Evolutionary conservation across 2,888 invertebrate species (phyloP).

Genomic region (Ischnura elegans): DNA sequence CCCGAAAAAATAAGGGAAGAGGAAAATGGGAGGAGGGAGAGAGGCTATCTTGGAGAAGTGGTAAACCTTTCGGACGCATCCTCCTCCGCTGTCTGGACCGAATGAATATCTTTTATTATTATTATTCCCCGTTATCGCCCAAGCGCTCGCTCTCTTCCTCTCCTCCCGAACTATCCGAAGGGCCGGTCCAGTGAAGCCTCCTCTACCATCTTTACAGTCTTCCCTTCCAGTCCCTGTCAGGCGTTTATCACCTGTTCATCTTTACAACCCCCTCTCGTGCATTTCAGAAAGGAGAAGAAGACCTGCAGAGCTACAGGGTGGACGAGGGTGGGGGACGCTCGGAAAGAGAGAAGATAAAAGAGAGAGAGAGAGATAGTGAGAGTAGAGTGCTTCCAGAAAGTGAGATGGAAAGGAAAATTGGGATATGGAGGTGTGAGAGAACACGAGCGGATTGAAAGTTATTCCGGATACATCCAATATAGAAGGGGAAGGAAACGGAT

Average conservation of each 20-base stretch:
- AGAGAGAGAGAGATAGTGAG: not conserved
- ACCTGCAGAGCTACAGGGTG: constrained; percentile 14
- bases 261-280: constrained; percentile 65
- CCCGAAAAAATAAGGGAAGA: not conserved
- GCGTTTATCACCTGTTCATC: constrained; percentile 54
- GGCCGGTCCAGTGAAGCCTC: constrained; percentile 5
- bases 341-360: not conserved
- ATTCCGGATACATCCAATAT: not conserved
- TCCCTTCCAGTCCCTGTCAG: constrained; percentile 44
- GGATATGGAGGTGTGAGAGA: not conserved
- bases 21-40: not conserved
- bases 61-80: constrained; percentile 2
- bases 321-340: not conserved
- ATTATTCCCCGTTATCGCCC: constrained; percentile 32
- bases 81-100: constrained; percentile 25
- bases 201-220: constrained; percentile 61
- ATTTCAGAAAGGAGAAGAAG: constrained; percentile 47
- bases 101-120: constrained; percentile 47
- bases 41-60: not conserved
- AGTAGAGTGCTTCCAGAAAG: not conserved
- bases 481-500: not conserved
- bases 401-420: not conserved
- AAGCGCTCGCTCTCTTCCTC: not conserved
- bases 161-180: constrained; percentile 16
- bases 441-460: not conserved